These are phyloP conservation scores for Gibbula magus DNA, from an alignment of 2,888 invertebrate genomes.

Conservation along the genomic window DNA sequence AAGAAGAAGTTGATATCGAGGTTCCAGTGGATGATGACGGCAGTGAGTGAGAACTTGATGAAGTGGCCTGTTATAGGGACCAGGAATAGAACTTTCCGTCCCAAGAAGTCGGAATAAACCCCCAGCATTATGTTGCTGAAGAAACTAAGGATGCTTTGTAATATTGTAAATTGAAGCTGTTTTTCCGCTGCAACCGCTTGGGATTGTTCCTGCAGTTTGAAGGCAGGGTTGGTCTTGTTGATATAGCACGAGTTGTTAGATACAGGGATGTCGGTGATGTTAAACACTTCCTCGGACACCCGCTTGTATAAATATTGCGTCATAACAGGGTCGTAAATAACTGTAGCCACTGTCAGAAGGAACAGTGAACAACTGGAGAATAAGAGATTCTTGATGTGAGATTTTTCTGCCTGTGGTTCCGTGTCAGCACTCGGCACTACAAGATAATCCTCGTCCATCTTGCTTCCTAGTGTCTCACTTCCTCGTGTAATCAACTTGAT, in stretches of 20 bases:
- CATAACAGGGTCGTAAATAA: neutral
- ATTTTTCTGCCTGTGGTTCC: no score
- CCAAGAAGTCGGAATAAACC: neutral
- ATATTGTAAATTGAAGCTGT: neutral
- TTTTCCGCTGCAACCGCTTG: neutral
- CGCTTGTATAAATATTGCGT: neutral
- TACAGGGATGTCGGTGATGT: neutral
- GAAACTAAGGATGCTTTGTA: neutral
- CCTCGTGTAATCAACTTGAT: no score
- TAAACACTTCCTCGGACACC: neutral
- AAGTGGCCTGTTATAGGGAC: neutral
- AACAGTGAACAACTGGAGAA: neutral
- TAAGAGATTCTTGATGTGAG: neutral
- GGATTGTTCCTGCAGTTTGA: neutral
- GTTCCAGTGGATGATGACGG: slow-evolving; percentile 9
- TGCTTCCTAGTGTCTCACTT: no score
- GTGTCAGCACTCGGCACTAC: no score
- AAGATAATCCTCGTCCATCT: no score
- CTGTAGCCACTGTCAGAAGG: neutral
- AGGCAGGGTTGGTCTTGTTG: neutral
- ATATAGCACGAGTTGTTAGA: neutral
- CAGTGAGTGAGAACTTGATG: neutral
- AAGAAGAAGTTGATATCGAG: slow-evolving; percentile 20
- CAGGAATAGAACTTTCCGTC: neutral
- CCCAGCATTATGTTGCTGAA: neutral